These are phyloP conservation scores for Oncorhynchus nerka DNA, from an alignment of 2,113 vertebrate species.

Conservation along the genomic window DNA sequence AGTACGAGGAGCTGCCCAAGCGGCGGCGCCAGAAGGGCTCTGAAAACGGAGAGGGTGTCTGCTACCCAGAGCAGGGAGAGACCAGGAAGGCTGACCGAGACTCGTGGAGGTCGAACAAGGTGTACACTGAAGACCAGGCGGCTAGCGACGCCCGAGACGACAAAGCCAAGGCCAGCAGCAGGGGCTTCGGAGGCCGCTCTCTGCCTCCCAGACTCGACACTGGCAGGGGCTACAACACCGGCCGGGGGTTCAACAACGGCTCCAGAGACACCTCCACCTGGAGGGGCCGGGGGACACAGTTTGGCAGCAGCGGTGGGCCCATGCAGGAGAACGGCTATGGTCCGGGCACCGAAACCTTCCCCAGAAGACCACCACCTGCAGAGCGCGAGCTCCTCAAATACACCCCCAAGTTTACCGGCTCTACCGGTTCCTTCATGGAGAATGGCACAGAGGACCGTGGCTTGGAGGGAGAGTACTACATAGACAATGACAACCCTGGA, in stretches of 20 bases:
- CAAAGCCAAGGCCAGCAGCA: conserved; percentile 68
- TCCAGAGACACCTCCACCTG: conserved; percentile 83
- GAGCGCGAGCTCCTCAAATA: conserved; percentile 84
- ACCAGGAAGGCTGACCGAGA: conserved; percentile 83
- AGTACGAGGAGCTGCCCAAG: conserved; percentile 95
- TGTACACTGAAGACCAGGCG: conserved; percentile 83
- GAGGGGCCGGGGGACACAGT: conserved; percentile 78
- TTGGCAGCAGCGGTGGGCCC: conserved; percentile 49
- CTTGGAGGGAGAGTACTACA: conserved; percentile 80
- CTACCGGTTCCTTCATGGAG: conserved; percentile 73
- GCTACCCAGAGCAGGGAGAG: conserved; percentile 72
- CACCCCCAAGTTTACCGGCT: conserved; percentile 74
- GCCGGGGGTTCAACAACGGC: conserved; percentile 72
- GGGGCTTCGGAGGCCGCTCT: conserved; percentile 83
- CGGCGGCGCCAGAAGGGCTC: conserved; percentile 85
- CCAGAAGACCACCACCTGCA: conserved; percentile 65
- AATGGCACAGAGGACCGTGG: conserved; percentile 82
- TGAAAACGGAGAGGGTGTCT: conserved; percentile 76
- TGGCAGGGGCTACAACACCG: conserved; percentile 43
- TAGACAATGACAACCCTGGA: conserved; percentile 83
- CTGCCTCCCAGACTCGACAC: conserved; percentile 91
- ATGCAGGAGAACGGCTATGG: conserved; percentile 84
- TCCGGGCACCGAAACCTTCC: conserved; percentile 68
- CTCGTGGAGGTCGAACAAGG: conserved; percentile 92
- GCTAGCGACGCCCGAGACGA: conserved; percentile 77